These are phyloP conservation scores for Gnathonemus longibarbis DNA, from an alignment of 2,113 vertebrate genomes.

Conservation along the genomic window DNA sequence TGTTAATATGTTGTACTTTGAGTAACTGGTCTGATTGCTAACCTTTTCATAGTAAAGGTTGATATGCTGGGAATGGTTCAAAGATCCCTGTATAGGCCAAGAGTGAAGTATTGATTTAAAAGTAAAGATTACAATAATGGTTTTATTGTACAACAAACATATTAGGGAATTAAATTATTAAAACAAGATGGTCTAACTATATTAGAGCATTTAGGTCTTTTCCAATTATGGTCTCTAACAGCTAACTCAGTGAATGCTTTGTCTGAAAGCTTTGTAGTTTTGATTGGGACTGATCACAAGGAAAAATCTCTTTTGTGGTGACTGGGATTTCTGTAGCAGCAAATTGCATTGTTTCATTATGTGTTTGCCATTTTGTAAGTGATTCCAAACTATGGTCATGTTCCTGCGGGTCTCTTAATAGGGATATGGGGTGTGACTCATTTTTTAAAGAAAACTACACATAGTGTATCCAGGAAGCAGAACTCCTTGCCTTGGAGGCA, in stretches of 20 bases:
- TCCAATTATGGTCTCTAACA: background rate
- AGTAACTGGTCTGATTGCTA: background rate
- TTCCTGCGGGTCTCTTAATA: too few relatives aligned
- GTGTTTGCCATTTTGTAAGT: background rate
- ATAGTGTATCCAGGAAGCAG: background rate
- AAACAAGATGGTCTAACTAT: background rate
- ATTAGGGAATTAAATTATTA: background rate
- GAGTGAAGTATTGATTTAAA: background rate
- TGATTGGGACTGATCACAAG: background rate
- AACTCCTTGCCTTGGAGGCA: background rate
- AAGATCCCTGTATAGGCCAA: background rate
- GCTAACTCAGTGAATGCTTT: background rate
- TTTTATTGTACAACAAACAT: background rate
- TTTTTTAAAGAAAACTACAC: background rate
- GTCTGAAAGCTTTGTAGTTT: background rate
- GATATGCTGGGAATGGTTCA: background rate
- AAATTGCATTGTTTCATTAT: conserved; percentile 3
- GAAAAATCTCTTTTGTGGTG: background rate
- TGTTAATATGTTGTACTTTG: background rate
- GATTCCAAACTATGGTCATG: background rate
- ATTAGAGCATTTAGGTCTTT: background rate
- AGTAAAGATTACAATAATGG: background rate
- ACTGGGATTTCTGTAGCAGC: background rate
- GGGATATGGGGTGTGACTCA: background rate
- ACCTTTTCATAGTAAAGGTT: background rate